A percentile compares a stretch with the other conserved stretches of the same genome.
phyloP scores from a whole-genome alignment of 2,888 invertebrate species.

The Pyrgus malvae region DNA sequence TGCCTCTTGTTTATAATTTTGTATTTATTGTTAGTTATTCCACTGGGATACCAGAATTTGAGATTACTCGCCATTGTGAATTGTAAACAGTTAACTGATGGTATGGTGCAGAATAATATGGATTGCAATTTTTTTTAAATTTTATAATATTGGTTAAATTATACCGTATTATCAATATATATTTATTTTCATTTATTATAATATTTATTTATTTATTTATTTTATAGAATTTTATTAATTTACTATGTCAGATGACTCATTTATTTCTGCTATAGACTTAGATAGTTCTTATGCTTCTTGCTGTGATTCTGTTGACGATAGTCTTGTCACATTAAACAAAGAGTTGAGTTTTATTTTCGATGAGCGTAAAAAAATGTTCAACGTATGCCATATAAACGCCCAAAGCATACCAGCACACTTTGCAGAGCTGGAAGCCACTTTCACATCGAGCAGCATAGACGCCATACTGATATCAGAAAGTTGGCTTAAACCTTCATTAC shows the following conservation, averaged over 20 bases:
- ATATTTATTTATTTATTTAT: no score
- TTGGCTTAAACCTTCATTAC: no score
- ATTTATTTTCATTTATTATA: neutral
- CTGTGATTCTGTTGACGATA: neutral
- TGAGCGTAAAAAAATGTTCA: neutral
- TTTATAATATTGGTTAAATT: neutral
- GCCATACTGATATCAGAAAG: neutral
- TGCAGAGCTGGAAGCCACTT: neutral
- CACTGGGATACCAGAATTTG: no score
- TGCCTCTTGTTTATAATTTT: no score
- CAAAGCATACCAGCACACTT: neutral
- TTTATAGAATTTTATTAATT: no score
- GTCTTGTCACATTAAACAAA: neutral
- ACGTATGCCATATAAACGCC: no score
- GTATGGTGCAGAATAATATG: neutral
- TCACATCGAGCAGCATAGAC: neutral
- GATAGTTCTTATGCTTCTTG: no score
- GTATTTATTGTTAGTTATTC: no score
- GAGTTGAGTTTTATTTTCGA: neutral
- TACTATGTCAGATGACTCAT: no score
- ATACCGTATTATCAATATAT: neutral
- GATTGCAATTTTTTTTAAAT: neutral
- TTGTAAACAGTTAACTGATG: neutral
- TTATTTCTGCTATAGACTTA: no score
- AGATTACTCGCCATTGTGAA: no score